Base-by-base conservation (phyloP, 2,888 invertebrate species). In the Venustoraphidia nigricollis region DNA sequence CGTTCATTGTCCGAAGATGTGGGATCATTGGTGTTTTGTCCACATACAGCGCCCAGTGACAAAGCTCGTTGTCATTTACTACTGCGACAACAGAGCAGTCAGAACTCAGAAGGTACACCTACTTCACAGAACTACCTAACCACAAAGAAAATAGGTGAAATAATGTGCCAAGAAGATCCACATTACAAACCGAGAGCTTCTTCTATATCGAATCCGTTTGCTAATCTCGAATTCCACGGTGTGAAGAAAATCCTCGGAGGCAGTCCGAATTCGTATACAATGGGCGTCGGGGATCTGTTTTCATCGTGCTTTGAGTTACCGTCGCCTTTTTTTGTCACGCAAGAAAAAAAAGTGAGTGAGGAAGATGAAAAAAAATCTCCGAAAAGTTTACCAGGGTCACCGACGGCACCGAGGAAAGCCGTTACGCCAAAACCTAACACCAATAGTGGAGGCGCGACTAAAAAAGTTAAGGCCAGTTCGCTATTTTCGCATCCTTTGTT, bases 161-260 rank as follows among this genome's bases (percentile, higher is more conserved):
- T 85, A 52, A 92, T 92, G 82, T 83, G 89, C 63, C 75, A 83
- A 55, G 79, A 85, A 56, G 89, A 90, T 70, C 77, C 83, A 47
- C 84, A 86, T 66, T 87, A 89, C 63, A 81, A 81, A 59, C 85
- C 81, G 3, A 72, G 75, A 56, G 73, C 74, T 40, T 63, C 63
- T 10, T 17, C 47, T n/a, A 27, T 43, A 9, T 42, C 47, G 10
- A 85, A 85, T 66, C 84, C 85, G 1, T 85, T 85, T 61, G 76
- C 82, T 50, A 74, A 84, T 9, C 72, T 89, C 44, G 79, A 83
- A 57, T 79, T 83, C 65, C 77, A 84, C 53, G 88, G 88, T 54
- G 87, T 88, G 47, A 83, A 83, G 66, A 87, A 85, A 69, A 83
- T 89, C 53, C 73, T 89, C 4, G 88, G 86, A 52, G 79, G 79